These are phyloP conservation scores for Pocillopora meandrina DNA, from an alignment of 92 coral and sea anemone genomes.

Conservation along the genomic window DNA sequence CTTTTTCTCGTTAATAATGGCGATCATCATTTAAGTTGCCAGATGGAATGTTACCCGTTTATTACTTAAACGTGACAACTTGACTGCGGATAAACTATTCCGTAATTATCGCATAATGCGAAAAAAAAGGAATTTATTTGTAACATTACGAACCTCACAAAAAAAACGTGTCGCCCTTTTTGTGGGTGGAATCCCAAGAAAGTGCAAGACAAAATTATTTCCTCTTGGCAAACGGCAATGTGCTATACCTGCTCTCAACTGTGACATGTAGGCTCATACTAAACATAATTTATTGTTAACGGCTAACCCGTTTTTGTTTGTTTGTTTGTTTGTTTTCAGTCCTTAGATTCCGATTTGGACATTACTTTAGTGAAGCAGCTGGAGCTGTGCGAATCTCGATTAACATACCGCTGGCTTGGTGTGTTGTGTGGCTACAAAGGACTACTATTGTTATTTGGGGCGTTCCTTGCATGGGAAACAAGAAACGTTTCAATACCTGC, in stretches of 20 bases:
- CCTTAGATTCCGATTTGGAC: conserved; percentile 52
- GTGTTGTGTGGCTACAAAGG: conserved; percentile 85
- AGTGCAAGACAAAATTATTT: background rate
- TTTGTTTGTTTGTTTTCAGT: conserved; percentile 12
- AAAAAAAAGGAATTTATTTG: no score
- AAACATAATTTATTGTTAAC: no score
- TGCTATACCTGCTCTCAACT: background rate
- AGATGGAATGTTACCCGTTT: background rate
- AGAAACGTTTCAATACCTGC: conserved; percentile 93
- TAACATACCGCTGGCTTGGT: conserved; percentile 84
- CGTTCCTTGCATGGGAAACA: conserved; percentile 97
- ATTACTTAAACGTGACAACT: background rate
- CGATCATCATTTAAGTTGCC: no score
- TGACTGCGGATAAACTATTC: no score
- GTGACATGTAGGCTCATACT: no score
- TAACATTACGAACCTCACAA: no score
- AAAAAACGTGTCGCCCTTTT: no score
- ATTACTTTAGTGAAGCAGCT: conserved; percentile 60
- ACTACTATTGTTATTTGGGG: conserved; percentile 80
- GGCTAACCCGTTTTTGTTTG: background rate
- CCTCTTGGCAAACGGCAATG: background rate
- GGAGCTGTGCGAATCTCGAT: conserved; percentile 73
- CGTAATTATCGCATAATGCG: no score
- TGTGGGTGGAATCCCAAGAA: no score
- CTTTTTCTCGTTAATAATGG: no score